Conservation (phyloP, 2,888 invertebrate species). For the Trichacis sp. region DNA sequence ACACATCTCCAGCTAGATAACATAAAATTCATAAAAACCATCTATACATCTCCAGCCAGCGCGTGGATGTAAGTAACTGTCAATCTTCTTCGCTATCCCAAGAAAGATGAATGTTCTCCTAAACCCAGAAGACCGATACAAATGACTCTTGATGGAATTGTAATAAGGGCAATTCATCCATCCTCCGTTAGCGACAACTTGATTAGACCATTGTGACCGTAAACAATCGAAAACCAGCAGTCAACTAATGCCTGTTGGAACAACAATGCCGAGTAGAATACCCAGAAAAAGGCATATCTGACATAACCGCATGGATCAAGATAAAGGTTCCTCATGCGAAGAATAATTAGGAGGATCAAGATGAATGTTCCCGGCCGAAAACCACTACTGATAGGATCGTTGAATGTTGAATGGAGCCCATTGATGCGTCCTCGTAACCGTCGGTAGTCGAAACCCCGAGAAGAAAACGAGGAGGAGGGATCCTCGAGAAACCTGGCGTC, state of each 20-base stretch:
- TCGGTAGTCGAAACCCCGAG: conserved; percentile 44
- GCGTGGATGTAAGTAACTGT: conserved; percentile 35
- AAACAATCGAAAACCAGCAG: too few species aligned
- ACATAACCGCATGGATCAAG: conserved; percentile 1
- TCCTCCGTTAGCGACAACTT: too few species aligned
- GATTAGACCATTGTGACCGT: too few species aligned
- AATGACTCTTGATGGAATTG: conserved; percentile 11
- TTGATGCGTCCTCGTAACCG: conserved; percentile 51
- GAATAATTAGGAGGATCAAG: conserved; percentile 68
- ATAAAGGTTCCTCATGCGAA: background rate
- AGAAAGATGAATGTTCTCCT: too few species aligned
- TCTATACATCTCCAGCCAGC: conserved; percentile 9
- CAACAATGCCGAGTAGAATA: too few species aligned
- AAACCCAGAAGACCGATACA: conserved; percentile 24
- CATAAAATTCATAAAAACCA: too few species aligned
- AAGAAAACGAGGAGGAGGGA: conserved; percentile 18
- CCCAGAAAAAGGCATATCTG: background rate
- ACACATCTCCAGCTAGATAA: too few species aligned
- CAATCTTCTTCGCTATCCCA: too few species aligned
- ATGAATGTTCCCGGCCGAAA: conserved; percentile 63
- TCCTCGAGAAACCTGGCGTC: conserved; percentile 65
- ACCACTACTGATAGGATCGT: conserved; percentile 61
- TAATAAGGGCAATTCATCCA: background rate
- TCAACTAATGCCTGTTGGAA: too few species aligned
- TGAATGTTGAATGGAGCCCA: conserved; percentile 63